Evolutionary conservation across 2,888 invertebrate genomes (phyloP).

Genomic region (Macrophya alboannulata): DNA sequence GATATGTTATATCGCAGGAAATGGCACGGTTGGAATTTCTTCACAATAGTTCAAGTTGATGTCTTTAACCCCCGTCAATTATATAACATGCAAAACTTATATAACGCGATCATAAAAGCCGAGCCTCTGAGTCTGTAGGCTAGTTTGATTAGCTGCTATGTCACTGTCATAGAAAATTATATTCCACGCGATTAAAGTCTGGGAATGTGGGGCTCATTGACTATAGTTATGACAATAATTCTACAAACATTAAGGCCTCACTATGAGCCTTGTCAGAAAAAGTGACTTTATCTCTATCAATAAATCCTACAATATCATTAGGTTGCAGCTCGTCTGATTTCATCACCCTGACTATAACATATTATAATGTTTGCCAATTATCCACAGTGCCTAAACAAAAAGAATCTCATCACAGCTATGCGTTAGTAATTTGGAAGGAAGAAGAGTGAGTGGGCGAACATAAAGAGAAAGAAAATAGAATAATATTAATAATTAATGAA

Average conservation of each 20-base stretch:
- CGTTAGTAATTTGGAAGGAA: no score
- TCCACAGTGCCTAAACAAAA: no score
- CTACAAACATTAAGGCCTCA: neutral
- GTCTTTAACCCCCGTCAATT: neutral
- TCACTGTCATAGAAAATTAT: neutral
- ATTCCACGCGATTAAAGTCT: neutral
- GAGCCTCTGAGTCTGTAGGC: neutral
- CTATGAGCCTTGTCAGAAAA: neutral
- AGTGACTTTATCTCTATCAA: neutral
- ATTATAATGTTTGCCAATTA: constrained; percentile 62
- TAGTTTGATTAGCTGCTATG: neutral
- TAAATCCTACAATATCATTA: neutral
- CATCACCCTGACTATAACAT: constrained; percentile 72
- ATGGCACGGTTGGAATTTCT: constrained; percentile 60
- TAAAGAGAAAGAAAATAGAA: no score
- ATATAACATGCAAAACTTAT: neutral
- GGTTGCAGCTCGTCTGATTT: neutral
- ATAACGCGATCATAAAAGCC: neutral
- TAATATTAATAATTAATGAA: no score
- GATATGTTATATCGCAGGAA: no score
- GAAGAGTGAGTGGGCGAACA: no score
- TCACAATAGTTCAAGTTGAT: constrained; percentile 59
- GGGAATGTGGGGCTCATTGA: neutral
- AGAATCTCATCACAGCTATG: no score
- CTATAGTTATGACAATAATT: neutral